These are phyloP conservation scores for Mactra quadrangularis DNA, from an alignment of 1,140 invertebrate species.

Conservation along the genomic window DNA sequence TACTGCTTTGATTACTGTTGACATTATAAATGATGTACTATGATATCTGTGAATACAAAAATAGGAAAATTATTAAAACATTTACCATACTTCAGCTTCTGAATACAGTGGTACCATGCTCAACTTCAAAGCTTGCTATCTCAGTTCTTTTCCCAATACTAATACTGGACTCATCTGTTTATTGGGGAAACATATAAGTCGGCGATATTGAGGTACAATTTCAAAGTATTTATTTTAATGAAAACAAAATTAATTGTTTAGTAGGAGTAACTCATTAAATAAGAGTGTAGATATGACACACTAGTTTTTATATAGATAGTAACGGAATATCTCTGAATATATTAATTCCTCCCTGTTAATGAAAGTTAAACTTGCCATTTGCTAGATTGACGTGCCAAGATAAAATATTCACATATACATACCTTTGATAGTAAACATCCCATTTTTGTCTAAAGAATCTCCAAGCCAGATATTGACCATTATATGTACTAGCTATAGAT, in stretches of 20 bases:
- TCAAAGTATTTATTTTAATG: too few relatives aligned
- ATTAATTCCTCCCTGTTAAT: not conserved
- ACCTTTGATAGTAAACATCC: constrained; percentile 26
- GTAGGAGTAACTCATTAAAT: not conserved
- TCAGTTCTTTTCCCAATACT: not conserved
- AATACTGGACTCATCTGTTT: too few relatives aligned
- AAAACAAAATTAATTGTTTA: too few relatives aligned
- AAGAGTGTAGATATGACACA: not conserved
- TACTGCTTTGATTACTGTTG: constrained; percentile 88
- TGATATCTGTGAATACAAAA: constrained; percentile 90
- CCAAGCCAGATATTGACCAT: constrained; percentile 38
- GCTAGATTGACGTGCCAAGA: too few relatives aligned
- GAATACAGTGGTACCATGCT: not conserved
- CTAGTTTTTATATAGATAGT: too few relatives aligned
- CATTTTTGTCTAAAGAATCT: constrained; percentile 52
- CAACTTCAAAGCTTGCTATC: not conserved
- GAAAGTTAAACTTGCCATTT: too few relatives aligned
- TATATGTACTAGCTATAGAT: constrained; percentile 6
- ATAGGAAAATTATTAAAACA: constrained; percentile 77
- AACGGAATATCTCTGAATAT: not conserved
- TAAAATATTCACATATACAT: too few relatives aligned
- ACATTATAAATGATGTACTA: constrained; percentile 88
- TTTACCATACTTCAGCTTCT: not conserved
- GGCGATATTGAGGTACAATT: too few relatives aligned
- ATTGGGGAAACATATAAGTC: too few relatives aligned